phyloP scores from a whole-genome alignment of 2,888 invertebrate species.

The Thereva nobilitata region DNA sequence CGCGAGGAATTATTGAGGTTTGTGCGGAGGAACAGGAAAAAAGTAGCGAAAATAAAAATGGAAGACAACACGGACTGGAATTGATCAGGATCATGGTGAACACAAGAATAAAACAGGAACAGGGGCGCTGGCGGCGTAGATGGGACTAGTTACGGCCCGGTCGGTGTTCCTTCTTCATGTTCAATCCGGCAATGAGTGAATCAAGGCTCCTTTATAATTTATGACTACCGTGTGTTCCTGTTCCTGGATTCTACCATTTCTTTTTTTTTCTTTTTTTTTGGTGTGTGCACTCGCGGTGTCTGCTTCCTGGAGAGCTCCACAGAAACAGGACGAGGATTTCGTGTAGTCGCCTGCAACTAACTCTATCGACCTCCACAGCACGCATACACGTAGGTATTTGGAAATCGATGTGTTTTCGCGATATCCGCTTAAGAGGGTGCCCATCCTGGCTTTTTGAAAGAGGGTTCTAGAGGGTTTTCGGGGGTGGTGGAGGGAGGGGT shows the following conservation, averaged over 20 bases:
- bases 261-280: too few relatives aligned
- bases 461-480: not conserved
- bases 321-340: slow-evolving; percentile 1
- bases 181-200: slow-evolving; percentile 31
- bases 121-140: slow-evolving; percentile 12
- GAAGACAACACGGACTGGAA: slow-evolving; percentile 35
- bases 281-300: slow-evolving; percentile 32
- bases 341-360: slow-evolving; percentile 7
- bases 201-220: slow-evolving; percentile 44
- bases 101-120: slow-evolving; percentile 40
- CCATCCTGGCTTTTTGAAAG: not conserved
- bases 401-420: slow-evolving; percentile 16
- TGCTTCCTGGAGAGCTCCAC: slow-evolving; percentile 40
- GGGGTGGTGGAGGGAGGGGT: slow-evolving; percentile 34
- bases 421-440: slow-evolving; percentile 23
- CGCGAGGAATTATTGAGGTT: slow-evolving; percentile 35
- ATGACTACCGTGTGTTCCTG: slow-evolving; percentile 45
- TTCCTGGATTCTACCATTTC: slow-evolving; percentile 33
- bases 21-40: slow-evolving; percentile 33
- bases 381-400: slow-evolving; percentile 1
- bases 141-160: slow-evolving; percentile 12
- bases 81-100: slow-evolving; percentile 39
- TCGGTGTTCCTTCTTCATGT: slow-evolving; percentile 30
- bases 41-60: slow-evolving; percentile 33
- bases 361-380: not conserved